Percentiles rank a stretch among this genome's conserved stretches.
These are phyloP conservation scores for Patella ulyssiponensis DNA, from an alignment of 2,888 invertebrate genomes.

Conservation along the genomic window DNA sequence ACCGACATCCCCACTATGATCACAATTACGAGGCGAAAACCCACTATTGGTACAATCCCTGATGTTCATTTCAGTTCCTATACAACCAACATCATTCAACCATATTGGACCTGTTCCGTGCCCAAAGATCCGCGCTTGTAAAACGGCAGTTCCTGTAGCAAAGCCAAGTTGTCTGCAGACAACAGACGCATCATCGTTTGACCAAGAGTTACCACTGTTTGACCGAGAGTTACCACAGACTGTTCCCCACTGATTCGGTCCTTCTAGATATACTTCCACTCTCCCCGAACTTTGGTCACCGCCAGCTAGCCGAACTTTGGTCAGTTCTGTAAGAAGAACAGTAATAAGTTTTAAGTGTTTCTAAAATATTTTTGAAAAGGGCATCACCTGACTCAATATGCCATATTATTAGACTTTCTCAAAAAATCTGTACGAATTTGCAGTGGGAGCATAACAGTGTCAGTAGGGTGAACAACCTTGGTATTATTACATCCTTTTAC, in stretches of 20 bases:
- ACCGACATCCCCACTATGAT: constrained; percentile 42
- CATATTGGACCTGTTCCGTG: constrained; percentile 47
- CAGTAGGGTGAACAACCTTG: too few species aligned
- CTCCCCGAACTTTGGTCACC: constrained; percentile 77
- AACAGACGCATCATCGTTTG: constrained; percentile 57
- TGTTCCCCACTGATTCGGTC: constrained; percentile 60
- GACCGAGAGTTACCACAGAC: constrained; percentile 64
- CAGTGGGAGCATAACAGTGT: too few species aligned
- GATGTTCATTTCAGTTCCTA: constrained; percentile 38
- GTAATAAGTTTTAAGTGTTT: too few species aligned
- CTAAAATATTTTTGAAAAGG: too few species aligned
- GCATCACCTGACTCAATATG: too few species aligned
- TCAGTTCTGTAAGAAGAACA: constrained; percentile 46
- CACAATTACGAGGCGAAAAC: constrained; percentile 41
- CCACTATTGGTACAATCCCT: constrained; percentile 36
- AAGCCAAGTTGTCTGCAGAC: constrained; percentile 58
- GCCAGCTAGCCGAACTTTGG: constrained; percentile 78
- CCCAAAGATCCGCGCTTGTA: constrained; percentile 25
- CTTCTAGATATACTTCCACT: constrained; percentile 76
- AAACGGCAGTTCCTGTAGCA: constrained; percentile 48
- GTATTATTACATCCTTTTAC: too few species aligned
- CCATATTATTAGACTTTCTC: too few species aligned
- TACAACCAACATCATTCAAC: constrained; percentile 43
- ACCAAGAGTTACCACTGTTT: constrained; percentile 62
- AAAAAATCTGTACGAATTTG: too few species aligned